A percentile compares a stretch with the other conserved stretches of the same genome.
Evolutionary conservation across 2,888 invertebrate genomes (phyloP).

Genomic region (Lamellibrachia satsuma): DNA sequence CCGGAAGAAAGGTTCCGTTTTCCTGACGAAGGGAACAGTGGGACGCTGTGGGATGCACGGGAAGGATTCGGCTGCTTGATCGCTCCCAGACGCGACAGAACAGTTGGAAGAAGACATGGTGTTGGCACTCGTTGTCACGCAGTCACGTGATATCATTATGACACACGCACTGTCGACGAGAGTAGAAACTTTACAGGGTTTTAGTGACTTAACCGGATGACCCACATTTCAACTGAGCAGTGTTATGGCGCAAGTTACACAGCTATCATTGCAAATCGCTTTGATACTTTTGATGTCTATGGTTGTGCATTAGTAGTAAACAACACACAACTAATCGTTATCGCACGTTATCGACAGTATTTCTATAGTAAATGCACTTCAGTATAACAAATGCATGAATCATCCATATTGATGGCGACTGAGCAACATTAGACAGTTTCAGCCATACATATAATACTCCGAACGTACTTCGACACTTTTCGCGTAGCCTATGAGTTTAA

Average conservation of each 20-base stretch:
- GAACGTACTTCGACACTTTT: too few relatives aligned
- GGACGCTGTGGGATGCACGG: conserved; percentile 36
- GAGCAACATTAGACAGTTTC: neutral
- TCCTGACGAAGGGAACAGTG: conserved; percentile 37
- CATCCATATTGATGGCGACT: neutral
- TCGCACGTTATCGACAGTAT: neutral
- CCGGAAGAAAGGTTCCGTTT: conserved; percentile 39
- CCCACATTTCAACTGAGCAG: neutral
- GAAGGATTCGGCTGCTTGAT: conserved; percentile 33
- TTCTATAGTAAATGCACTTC: neutral
- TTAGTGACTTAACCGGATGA: neutral
- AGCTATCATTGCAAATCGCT: neutral
- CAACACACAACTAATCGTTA: too few relatives aligned
- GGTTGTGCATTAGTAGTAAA: too few relatives aligned
- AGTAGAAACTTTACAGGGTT: neutral
- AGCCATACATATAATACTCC: too few relatives aligned
- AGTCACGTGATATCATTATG: neutral
- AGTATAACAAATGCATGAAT: neutral
- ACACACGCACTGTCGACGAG: neutral
- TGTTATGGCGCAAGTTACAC: neutral
- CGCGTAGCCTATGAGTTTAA: too few relatives aligned
- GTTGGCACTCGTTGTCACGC: neutral
- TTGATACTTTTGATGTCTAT: too few relatives aligned
- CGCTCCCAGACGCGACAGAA: neutral
- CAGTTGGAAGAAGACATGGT: too few relatives aligned